A percentile compares a stretch with the other conserved stretches of the same genome.
Evolutionary conservation across 2,888 invertebrate genomes (phyloP).

Genomic region (Psococerastis gibbosa): DNA sequence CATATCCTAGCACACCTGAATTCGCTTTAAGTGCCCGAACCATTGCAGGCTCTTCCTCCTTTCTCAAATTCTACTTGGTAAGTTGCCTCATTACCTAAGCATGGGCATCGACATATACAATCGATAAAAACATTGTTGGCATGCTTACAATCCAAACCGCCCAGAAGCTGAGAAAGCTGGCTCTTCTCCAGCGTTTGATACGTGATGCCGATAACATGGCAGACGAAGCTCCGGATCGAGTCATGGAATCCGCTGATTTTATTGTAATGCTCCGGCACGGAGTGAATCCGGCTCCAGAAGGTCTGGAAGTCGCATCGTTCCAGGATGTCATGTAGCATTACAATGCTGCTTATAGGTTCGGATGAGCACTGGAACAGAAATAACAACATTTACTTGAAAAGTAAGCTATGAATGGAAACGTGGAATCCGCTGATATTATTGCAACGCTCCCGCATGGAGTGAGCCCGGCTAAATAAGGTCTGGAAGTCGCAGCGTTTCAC

Average conservation of each 20-base stretch:
- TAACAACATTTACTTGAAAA: not conserved
- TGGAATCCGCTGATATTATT: slow-evolving; percentile 73
- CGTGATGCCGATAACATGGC: slow-evolving; percentile 91
- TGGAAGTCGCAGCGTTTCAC: slow-evolving; percentile 87
- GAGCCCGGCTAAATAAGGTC: slow-evolving; percentile 69
- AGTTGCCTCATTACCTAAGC: no score
- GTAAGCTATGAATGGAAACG: slow-evolving; percentile 49
- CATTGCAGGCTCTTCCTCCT: no score
- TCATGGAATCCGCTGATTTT: slow-evolving; percentile 82
- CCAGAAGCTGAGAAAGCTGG: slow-evolving; percentile 65
- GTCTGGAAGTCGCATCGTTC: slow-evolving; percentile 85
- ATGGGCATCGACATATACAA: no score
- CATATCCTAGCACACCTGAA: no score
- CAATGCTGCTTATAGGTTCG: slow-evolving; percentile 70
- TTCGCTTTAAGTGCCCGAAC: no score
- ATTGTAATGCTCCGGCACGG: slow-evolving; percentile 54
- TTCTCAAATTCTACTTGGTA: no score
- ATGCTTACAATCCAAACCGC: slow-evolving; percentile 64
- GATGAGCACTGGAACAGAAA: slow-evolving; percentile 46
- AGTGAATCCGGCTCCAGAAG: slow-evolving; percentile 69
- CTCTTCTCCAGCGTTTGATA: slow-evolving; percentile 83
- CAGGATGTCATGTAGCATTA: slow-evolving; percentile 73
- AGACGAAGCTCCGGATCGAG: slow-evolving; percentile 89
- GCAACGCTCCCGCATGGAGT: slow-evolving; percentile 54
- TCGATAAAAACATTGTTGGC: no score